A percentile compares a stretch with the other conserved stretches of the same genome.
Conservation (phyloP, 1,140 invertebrate species). For the Ceratina japonica region DNA sequence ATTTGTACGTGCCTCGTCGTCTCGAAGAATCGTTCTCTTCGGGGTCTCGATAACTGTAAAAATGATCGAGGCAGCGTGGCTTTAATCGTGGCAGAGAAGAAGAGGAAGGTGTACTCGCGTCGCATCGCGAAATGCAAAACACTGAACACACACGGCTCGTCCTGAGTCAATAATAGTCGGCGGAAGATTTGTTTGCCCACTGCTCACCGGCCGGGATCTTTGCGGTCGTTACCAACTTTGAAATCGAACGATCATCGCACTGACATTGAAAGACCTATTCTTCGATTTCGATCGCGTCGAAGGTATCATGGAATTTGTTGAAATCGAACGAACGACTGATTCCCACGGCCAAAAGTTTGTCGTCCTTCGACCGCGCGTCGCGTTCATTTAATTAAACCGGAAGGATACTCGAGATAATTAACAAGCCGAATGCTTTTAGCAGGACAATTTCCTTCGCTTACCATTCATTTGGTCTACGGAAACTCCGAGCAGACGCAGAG, state of each 20-base stretch:
- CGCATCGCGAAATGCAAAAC: conserved; percentile 49
- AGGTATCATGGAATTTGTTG: too few relatives aligned
- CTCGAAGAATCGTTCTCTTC: too few relatives aligned
- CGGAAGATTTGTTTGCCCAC: conserved; percentile 54
- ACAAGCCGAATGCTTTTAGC: neutral
- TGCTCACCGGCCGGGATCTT: conserved; percentile 40
- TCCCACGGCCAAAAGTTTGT: too few relatives aligned
- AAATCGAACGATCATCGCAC: conserved; percentile 18
- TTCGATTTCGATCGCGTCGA: neutral
- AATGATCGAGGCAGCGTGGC: neutral
- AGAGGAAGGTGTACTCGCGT: neutral
- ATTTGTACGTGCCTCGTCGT: too few relatives aligned
- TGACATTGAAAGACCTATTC: neutral
- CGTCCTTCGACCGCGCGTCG: too few relatives aligned
- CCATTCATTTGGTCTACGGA: neutral
- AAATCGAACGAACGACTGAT: too few relatives aligned
- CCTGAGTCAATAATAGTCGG: conserved; percentile 66
- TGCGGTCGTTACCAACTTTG: conserved; percentile 21
- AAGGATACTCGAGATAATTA: neutral
- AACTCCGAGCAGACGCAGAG: neutral
- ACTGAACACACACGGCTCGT: conserved; percentile 53
- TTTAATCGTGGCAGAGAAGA: conserved; percentile 21
- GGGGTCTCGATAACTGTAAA: conserved; percentile 5
- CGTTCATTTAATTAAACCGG: neutral
- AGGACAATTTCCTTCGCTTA: neutral